phyloP scores from a whole-genome alignment of 2,113 vertebrate genomes.

The Gorsachius goisagi region DNA sequence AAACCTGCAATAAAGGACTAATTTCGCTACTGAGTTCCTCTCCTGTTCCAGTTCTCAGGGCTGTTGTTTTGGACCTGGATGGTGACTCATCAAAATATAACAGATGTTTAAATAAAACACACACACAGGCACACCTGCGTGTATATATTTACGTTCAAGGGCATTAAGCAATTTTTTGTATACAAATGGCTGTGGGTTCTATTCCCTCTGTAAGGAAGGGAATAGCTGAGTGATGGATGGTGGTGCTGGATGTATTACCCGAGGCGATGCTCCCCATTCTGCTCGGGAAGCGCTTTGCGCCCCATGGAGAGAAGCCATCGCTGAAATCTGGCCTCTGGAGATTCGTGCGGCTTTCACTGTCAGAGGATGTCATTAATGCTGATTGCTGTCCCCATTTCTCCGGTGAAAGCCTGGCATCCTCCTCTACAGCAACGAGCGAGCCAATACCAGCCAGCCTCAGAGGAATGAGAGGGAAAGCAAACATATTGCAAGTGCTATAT shows the following conservation, averaged over 20 bases:
- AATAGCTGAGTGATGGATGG: background rate
- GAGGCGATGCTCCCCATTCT: background rate
- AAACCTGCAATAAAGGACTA: background rate
- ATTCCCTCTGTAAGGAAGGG: background rate
- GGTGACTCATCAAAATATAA: background rate
- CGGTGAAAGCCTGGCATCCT: background rate
- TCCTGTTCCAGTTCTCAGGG: background rate
- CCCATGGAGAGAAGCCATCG: background rate
- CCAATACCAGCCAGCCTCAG: background rate
- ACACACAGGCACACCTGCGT: background rate
- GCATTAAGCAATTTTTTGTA: background rate
- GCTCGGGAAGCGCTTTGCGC: background rate
- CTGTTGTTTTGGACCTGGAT: background rate
- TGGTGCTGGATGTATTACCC: background rate
- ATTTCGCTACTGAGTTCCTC: background rate
- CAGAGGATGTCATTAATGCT: background rate
- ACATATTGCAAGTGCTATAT: background rate
- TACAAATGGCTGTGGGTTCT: background rate
- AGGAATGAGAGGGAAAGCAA: background rate
- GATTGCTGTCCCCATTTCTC: background rate
- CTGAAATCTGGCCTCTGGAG: background rate
- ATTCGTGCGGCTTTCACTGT: background rate
- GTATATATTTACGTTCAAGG: background rate
- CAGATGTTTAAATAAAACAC: background rate
- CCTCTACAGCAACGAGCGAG: background rate